Evolutionary conservation across 2,113 vertebrate species (phyloP).

Genomic region (Pangasianodon hypophthalmus): DNA sequence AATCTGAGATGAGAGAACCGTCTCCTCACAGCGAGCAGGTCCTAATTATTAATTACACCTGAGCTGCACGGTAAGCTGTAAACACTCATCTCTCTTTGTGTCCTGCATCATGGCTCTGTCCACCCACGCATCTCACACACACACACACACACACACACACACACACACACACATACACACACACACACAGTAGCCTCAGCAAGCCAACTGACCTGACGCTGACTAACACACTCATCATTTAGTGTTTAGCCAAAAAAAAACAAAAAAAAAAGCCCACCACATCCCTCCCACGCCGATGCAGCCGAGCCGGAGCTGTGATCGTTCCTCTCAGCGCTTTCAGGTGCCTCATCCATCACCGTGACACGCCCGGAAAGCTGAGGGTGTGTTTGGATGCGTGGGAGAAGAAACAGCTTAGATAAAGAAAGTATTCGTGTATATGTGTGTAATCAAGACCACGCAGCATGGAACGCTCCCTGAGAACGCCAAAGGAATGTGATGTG

Average conservation of each 20-base stretch:
- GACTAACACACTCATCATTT: slow-evolving; percentile 27
- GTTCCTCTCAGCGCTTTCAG: not conserved
- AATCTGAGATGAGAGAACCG: not conserved
- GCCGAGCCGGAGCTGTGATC: not conserved
- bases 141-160: slow-evolving; percentile 10
- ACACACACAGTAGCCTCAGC: not conserved
- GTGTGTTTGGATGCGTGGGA: not conserved
- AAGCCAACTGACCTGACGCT: not conserved
- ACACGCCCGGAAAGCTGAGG: not conserved
- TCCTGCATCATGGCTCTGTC: slow-evolving; percentile 23
- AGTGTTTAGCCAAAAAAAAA: not conserved
- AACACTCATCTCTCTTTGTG: slow-evolving; percentile 23
- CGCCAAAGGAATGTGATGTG: not conserved
- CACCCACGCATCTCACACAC: slow-evolving; percentile 4
- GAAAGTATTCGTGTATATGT: not conserved
- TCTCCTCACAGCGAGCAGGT: not conserved
- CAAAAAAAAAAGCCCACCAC: not conserved
- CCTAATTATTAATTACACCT: slow-evolving; percentile 32
- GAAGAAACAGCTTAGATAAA: not conserved
- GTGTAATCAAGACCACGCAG: not conserved
- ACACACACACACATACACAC: slow-evolving; percentile 1
- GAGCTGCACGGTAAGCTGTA: slow-evolving; percentile 3
- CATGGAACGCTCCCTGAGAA: not conserved
- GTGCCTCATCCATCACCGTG: slow-evolving; percentile 1
- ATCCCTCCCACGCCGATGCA: not conserved